These are phyloP conservation scores for Drosophila ustulata DNA, from an alignment of 2,888 invertebrate species.

Conservation along the genomic window DNA sequence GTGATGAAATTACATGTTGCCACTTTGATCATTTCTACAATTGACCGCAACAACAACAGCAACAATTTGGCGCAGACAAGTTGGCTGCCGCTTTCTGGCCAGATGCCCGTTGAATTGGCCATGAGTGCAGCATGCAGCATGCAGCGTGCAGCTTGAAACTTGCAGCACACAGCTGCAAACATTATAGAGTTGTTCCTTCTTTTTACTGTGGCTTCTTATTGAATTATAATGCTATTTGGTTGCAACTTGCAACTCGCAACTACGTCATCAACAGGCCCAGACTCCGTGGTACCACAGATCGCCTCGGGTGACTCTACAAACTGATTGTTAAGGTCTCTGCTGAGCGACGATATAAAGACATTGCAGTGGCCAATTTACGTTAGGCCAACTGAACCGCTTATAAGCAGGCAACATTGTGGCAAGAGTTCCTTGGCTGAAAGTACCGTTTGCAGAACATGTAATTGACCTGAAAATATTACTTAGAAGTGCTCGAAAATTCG, in stretches of 20 bases:
- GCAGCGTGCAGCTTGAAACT: conserved; percentile 22
- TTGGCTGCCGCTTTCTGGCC: conserved; percentile 70
- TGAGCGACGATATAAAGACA: conserved; percentile 52
- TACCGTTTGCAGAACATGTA: neutral
- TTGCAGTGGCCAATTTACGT: conserved; percentile 40
- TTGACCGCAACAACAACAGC: conserved; percentile 63
- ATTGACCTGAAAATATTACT: neutral
- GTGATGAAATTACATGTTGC: conserved; percentile 72
- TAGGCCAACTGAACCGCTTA: conserved; percentile 10
- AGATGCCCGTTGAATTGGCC: conserved; percentile 30
- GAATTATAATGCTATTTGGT: conserved; percentile 74
- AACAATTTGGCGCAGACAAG: conserved; percentile 57
- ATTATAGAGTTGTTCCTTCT: conserved; percentile 46
- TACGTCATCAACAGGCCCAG: conserved; percentile 60
- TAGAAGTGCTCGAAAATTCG: neutral
- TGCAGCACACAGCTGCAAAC: conserved; percentile 46
- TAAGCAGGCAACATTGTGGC: conserved; percentile 8
- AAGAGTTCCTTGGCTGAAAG: neutral
- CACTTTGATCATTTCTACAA: conserved; percentile 77
- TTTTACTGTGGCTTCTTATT: conserved; percentile 60
- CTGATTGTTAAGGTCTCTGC: conserved; percentile 33
- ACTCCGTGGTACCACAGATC: conserved; percentile 50
- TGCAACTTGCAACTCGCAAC: conserved; percentile 44
- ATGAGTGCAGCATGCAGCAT: conserved; percentile 20
- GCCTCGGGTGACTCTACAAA: conserved; percentile 28